These are phyloP conservation scores for Tenthredo amoena DNA, from an alignment of 2,888 invertebrate species.

Conservation along the genomic window DNA sequence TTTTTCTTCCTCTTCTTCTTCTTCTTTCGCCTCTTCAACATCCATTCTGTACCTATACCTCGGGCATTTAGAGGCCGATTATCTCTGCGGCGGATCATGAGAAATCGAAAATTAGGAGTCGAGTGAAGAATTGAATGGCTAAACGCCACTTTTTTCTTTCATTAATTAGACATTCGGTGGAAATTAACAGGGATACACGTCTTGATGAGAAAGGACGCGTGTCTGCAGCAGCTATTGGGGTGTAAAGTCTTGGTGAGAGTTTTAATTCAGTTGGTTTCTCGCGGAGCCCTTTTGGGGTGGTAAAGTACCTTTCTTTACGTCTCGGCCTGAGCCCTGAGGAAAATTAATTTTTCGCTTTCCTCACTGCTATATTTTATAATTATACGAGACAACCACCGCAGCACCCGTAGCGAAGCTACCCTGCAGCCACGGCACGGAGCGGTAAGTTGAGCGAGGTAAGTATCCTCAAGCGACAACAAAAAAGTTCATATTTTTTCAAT, in stretches of 20 bases:
- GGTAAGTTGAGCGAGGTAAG: slow-evolving; percentile 64
- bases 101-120: background rate
- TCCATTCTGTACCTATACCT: background rate
- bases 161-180: background rate
- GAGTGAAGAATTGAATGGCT: background rate
- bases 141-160: background rate
- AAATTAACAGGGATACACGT: background rate
- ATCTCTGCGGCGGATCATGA: background rate
- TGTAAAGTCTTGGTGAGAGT: slow-evolving; percentile 14
- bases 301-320: slow-evolving; percentile 25
- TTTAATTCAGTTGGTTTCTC: slow-evolving; percentile 24
- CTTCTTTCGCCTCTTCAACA: background rate
- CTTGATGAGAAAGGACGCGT: background rate
- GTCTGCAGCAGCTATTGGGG: background rate
- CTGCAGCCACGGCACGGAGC: background rate
- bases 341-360: slow-evolving; percentile 50
- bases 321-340: background rate
- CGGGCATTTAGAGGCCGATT: background rate
- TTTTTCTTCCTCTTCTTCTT: slow-evolving; percentile 59
- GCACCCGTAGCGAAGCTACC: background rate
- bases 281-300: background rate
- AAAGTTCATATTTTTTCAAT: slow-evolving; percentile 78
- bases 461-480: slow-evolving; percentile 71
- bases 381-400: slow-evolving; percentile 42
- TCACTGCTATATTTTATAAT: slow-evolving; percentile 51